Percentiles rank a stretch among this genome's conserved stretches.
Evolutionary conservation across 2,113 vertebrate genomes (phyloP).

Genomic region (Baryphthengus martii): DNA sequence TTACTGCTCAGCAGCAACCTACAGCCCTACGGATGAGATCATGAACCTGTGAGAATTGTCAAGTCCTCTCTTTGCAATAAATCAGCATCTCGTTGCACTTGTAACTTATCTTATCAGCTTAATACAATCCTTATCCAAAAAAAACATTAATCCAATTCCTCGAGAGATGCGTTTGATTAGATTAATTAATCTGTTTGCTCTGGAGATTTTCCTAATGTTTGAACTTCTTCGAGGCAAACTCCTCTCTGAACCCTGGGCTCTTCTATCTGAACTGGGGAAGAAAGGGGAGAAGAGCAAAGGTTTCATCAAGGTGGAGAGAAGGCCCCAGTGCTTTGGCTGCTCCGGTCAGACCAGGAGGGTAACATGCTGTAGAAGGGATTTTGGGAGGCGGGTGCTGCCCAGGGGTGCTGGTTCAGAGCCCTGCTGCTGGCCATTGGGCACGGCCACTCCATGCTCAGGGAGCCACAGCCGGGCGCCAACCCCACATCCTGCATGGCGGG

Average conservation of each 20-base stretch:
- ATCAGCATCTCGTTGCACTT: constrained; percentile 55
- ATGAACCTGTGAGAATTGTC: constrained; percentile 15
- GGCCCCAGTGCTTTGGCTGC: background rate
- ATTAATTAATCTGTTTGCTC: constrained; percentile 51
- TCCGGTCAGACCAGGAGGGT: background rate
- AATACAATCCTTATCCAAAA: constrained; percentile 57
- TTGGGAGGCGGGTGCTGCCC: background rate
- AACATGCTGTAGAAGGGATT: fast-evolving
- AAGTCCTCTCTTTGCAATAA: constrained; percentile 45
- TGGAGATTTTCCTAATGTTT: constrained; percentile 2
- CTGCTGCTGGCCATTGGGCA: background rate
- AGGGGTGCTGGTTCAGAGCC: background rate
- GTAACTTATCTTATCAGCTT: constrained; percentile 37
- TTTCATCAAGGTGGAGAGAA: fast-evolving
- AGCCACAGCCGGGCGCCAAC: background rate
- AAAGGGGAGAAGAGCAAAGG: background rate
- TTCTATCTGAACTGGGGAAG: background rate
- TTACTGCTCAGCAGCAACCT: background rate
- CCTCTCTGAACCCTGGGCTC: background rate
- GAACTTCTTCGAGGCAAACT: background rate
- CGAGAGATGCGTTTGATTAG: constrained; percentile 28
- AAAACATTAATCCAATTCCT: constrained; percentile 51
- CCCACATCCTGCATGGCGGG: fast-evolving
- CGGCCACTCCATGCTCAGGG: fast-evolving
- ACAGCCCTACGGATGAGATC: background rate